Evolutionary conservation across 2,888 invertebrate genomes (phyloP).

Genomic region (Diaprepes abbreviatus): DNA sequence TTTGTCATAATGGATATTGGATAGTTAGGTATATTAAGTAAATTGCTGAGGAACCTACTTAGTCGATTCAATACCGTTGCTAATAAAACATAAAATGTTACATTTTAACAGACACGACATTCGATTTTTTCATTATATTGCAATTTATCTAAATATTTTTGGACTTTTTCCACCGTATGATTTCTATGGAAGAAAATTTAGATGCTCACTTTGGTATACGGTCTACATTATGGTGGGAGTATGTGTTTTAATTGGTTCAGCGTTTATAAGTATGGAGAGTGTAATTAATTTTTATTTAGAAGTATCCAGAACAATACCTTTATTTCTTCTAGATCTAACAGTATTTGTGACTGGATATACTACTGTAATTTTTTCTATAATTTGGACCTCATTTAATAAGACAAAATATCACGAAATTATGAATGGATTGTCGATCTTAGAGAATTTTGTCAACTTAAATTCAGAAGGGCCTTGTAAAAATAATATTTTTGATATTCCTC

Average conservation of each 20-base stretch:
- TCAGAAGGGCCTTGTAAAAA: not conserved
- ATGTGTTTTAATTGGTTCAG: not conserved
- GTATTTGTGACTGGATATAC: not conserved
- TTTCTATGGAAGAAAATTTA: not conserved
- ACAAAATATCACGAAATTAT: not conserved
- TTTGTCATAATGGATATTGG: no score
- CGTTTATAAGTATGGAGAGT: not conserved
- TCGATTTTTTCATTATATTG: not conserved
- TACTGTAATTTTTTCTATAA: not conserved
- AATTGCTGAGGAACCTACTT: no score
- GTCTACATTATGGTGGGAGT: not conserved
- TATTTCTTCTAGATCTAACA: not conserved
- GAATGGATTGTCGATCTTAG: not conserved
- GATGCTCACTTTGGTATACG: not conserved
- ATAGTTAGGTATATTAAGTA: no score
- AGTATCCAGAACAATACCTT: not conserved
- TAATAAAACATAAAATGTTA: not conserved
- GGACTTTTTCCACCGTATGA: constrained; percentile 1
- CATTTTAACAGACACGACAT: constrained; percentile 3
- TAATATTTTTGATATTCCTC: not conserved
- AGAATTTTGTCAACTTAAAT: constrained; percentile 1
- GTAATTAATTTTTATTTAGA: not conserved
- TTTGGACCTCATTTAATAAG: not conserved
- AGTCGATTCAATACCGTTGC: not conserved
- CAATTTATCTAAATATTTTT: not conserved